Evolutionary conservation across 2,888 invertebrate genomes (phyloP).

Genomic region (Liodrosophila aerea): DNA sequence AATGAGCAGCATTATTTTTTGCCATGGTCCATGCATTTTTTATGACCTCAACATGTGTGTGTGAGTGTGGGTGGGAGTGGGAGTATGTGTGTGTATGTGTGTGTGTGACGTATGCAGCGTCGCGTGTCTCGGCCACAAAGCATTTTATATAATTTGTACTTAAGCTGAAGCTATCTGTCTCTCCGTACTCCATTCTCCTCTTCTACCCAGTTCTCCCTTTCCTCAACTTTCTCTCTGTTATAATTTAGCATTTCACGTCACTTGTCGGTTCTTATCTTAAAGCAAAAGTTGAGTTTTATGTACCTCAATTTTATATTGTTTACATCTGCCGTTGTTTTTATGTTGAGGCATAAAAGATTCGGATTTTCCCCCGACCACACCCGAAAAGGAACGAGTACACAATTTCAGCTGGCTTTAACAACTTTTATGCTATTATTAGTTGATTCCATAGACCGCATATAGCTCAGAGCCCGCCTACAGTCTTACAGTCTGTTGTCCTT

Average conservation of each 20-base stretch:
- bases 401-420: not conserved
- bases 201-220: not conserved
- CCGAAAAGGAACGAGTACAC: too few species aligned
- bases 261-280: conserved; percentile 57
- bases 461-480: too few species aligned
- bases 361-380: conserved; percentile 20
- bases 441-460: not conserved
- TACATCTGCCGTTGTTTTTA: conserved; percentile 43
- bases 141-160: conserved; percentile 5
- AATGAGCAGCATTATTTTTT: conserved; percentile 51
- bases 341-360: conserved; percentile 24
- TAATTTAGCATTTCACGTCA: conserved; percentile 66
- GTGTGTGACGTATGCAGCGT: conserved; percentile 27
- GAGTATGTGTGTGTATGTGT: not conserved
- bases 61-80: conserved; percentile 1
- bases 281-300: conserved; percentile 29
- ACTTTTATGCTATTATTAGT: not conserved
- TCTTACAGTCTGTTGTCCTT: not conserved
- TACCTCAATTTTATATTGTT: conserved; percentile 24
- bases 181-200: not conserved
- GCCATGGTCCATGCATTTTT: conserved; percentile 61
- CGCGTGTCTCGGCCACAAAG: conserved; percentile 45
- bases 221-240: conserved; percentile 11
- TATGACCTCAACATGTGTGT: conserved; percentile 38
- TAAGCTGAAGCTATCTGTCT: not conserved